phyloP scores from a whole-genome alignment of 2,113 vertebrate genomes.

The Bubalus kerabau region DNA sequence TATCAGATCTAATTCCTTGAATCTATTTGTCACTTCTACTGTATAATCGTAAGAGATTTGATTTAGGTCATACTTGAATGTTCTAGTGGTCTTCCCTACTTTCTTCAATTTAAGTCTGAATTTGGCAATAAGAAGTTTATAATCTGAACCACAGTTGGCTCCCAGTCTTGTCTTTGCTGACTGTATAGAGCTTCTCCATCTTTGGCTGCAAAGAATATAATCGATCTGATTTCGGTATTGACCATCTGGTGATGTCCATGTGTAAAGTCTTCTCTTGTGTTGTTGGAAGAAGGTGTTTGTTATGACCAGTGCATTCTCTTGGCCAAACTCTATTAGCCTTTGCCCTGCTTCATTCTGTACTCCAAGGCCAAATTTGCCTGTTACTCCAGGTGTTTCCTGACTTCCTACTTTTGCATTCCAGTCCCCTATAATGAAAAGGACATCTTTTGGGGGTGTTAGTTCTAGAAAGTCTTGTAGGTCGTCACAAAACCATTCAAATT shows the following conservation, averaged over 20 bases:
- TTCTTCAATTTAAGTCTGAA: not conserved
- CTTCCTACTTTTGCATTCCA: not conserved
- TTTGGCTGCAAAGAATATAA: not conserved
- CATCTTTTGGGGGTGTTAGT: not conserved
- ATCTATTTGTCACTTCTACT: not conserved
- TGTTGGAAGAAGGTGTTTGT: not conserved
- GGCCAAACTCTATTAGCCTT: not conserved
- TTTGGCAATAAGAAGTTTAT: not conserved
- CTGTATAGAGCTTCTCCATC: not conserved
- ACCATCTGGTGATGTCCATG: not conserved
- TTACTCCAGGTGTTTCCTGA: not conserved
- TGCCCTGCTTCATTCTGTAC: not conserved
- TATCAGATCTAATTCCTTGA: not conserved
- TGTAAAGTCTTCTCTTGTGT: not conserved
- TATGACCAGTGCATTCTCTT: not conserved
- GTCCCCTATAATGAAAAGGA: not conserved
- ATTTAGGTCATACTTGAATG: not conserved
- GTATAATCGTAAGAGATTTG: not conserved
- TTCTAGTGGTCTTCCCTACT: not conserved
- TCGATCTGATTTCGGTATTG: fast-evolving
- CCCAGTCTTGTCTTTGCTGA: not conserved
- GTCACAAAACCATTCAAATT: not conserved
- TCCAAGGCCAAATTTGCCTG: not conserved
- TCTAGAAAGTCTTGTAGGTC: not conserved
- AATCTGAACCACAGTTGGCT: not conserved